Percentiles rank a stretch among this genome's conserved stretches.
phyloP scores from a whole-genome alignment of 2,888 invertebrate genomes.

The Leptopilina drosophilae region DNA sequence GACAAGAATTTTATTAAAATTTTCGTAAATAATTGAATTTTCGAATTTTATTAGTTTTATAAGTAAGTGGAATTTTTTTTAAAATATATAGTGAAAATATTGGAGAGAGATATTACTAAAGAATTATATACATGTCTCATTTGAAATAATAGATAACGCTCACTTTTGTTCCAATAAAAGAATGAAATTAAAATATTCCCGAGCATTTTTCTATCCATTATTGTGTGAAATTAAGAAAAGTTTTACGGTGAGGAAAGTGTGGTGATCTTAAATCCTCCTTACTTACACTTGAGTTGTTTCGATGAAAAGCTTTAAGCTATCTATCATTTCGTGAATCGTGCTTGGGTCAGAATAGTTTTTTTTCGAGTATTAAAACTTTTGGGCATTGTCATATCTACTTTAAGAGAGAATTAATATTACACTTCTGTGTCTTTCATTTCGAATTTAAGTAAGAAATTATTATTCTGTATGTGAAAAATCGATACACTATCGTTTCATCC shows the following conservation, averaged over 20 bases:
- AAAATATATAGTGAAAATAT: background rate
- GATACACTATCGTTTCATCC: no score
- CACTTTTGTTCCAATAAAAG: background rate
- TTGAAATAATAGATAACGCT: slow-evolving; percentile 13
- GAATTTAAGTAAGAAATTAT: slow-evolving; percentile 42
- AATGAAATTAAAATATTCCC: slow-evolving; percentile 34
- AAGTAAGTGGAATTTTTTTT: no score
- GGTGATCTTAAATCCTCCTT: slow-evolving; percentile 74
- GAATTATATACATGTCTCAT: background rate
- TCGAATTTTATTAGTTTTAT: no score
- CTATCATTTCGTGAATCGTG: slow-evolving; percentile 72
- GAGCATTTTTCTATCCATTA: slow-evolving; percentile 58
- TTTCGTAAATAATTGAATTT: no score
- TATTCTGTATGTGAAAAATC: slow-evolving; percentile 3
- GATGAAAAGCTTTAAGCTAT: slow-evolving; percentile 74
- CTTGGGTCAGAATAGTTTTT: slow-evolving; percentile 67
- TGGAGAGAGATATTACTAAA: no score
- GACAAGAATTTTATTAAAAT: no score
- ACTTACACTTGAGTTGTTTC: slow-evolving; percentile 72
- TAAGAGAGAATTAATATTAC: background rate
- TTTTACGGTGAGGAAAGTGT: slow-evolving; percentile 60
- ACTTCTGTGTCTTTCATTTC: background rate
- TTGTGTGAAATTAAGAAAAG: slow-evolving; percentile 65
- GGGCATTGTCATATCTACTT: background rate
- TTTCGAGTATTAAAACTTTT: slow-evolving; percentile 48